A percentile compares a stretch with the other conserved stretches of the same genome.
Conservation (phyloP, 2,797 vertebrate species). For the Anisognathus igniventris region DNA sequence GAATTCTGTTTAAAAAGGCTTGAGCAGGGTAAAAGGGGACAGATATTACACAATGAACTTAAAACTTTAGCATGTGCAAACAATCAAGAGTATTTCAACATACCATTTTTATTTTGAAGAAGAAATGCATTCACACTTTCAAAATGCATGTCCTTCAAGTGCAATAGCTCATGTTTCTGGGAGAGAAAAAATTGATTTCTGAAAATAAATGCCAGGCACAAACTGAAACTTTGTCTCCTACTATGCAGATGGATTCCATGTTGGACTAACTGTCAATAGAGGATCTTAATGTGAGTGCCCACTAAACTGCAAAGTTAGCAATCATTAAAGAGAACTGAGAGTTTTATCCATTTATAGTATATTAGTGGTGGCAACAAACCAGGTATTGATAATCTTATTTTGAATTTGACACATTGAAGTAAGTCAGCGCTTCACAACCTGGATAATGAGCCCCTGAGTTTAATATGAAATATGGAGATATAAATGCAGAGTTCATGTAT, state of each 20-base stretch:
- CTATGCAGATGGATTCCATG: background rate
- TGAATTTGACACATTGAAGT: background rate
- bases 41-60: background rate
- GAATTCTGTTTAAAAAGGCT: background rate
- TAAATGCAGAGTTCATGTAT: background rate
- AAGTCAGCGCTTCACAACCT: background rate
- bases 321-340: background rate
- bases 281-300: background rate
- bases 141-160: background rate
- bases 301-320: background rate
- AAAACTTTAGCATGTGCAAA: background rate
- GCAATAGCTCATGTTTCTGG: background rate
- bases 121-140: background rate
- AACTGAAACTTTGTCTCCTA: background rate
- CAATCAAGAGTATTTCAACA: background rate
- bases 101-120: background rate
- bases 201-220: background rate
- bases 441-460: background rate
- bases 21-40: background rate
- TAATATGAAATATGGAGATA: background rate
- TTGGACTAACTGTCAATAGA: background rate
- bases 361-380: background rate
- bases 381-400: background rate
- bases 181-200: background rate
- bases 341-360: background rate